Evolutionary conservation across 2,797 vertebrate species (phyloP).

Genomic region (Ambastaia sidthimunki): DNA sequence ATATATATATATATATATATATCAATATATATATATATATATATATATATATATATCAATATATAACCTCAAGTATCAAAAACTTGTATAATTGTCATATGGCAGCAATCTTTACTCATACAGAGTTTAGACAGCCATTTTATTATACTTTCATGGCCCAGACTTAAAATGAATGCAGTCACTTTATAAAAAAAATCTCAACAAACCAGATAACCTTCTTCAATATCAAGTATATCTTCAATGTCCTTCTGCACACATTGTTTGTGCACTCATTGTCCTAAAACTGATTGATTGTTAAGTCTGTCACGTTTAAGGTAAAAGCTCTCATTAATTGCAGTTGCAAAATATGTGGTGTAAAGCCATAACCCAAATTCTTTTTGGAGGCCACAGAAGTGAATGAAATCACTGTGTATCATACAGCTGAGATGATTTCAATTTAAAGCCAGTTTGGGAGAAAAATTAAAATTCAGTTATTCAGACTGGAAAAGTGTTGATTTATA

Average conservation of each 20-base stretch:
- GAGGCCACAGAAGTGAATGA: neutral
- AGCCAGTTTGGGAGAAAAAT: slow-evolving; percentile 15
- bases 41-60: too few relatives aligned
- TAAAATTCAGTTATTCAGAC: neutral
- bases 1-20: neutral
- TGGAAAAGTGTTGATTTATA: neutral
- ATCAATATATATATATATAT: too few relatives aligned
- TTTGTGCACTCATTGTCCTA: slow-evolving; percentile 26
- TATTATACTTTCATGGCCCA: neutral
- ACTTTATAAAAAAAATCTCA: neutral
- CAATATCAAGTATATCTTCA: neutral
- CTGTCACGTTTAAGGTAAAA: slow-evolving; percentile 51
- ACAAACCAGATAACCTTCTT: neutral
- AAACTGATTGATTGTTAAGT: slow-evolving; percentile 57
- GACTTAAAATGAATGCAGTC: neutral
- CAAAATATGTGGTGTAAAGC: slow-evolving; percentile 47
- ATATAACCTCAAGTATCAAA: too few relatives aligned
- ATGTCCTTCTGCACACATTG: neutral
- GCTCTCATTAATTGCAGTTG: slow-evolving; percentile 51
- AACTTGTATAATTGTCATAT: too few relatives aligned
- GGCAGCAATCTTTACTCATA: neutral
- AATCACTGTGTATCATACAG: neutral
- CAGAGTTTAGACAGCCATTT: neutral
- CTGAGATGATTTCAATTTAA: slow-evolving; percentile 26
- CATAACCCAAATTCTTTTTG: slow-evolving; percentile 37